Evolutionary conservation across 2,888 invertebrate genomes (phyloP), one percentile per base, ranked within the genome.

Genomic region (Rhopalosiphum nymphaeae): DNA sequence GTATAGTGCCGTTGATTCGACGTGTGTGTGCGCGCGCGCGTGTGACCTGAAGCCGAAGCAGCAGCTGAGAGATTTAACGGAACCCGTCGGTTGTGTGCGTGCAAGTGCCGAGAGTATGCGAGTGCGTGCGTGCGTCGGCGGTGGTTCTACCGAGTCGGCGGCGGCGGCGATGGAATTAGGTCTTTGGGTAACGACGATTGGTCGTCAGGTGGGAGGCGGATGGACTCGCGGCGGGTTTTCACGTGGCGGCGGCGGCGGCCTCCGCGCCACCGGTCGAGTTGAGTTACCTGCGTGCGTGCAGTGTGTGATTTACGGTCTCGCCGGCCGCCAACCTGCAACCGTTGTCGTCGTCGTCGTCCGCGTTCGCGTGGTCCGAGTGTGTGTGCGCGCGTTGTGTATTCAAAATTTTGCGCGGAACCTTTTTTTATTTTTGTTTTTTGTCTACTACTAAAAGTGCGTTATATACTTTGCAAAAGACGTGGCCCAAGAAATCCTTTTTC

Each of bases 261-360:
- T 53, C 92, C 36, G 93, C 67, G 92, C 44, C 89, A 78, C 78
- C 89, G 89, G 89, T 36, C 93, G 93, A 94, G 85, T 85, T 61
- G 93, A 93, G 89, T 93, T 94, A 94, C 93, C 93, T 94, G 93
- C 84, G 93, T 61, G 93, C 93, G 93, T 94, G 93, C 93, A 94
- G 93, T 94, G 90, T 91, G 93, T 90, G 93, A 94, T 94, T 94
- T 94, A 94, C 93, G 93, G 93, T 94, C 93, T 90, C 93, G 93
- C 93, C 90, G 93, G 90, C 90, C 93, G 93, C 93, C 85, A 94
- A 90, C 93, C 90, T 49, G 86, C 46, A 90, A 78, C 67, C 84
- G 78, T 44, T 36, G 92, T 92, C 87, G 87, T 61, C 86, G 87
- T 92, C 78, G 78, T 78, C 90, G 91, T 91, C 84, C 16, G n/a